Evolutionary conservation across 2,113 vertebrate species (phyloP), one percentile per base, ranked within the genome.

Genomic region (Carettochelys insculpta): DNA sequence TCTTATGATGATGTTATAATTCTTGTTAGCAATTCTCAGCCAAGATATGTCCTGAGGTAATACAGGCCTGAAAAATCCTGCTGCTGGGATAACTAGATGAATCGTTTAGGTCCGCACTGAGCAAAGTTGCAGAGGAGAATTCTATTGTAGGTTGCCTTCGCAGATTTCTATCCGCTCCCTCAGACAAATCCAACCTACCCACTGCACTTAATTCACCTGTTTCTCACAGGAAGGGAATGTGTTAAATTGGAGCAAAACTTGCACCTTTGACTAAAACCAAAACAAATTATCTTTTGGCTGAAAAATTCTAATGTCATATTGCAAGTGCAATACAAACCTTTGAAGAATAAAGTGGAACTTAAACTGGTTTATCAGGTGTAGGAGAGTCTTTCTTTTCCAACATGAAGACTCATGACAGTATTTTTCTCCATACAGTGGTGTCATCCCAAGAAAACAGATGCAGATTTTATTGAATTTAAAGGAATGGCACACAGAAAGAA

Each of bases 81-180:
- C 51, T 73, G 68, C 20, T 77, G 0, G 1, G 80, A 50, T 56
- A 52, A 50, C 29, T 20, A 51, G 38, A 25, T n/a, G 3, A 4
- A 19, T 7, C 13, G 58, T 31, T 54, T 11, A 14, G 50, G n/a
- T 43, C 68, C 12, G 43, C 12, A 73, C 10, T 73, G 68, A 73
- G 24, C 68, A 43, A 43, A 6, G 12, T 43, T 73, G 11, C 43
- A 19, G 10, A n/a, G 17, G 68, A 73, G 22, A 73, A 24, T 29
- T 0, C 0, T 0, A 0, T 9, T 48, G 83, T 38, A 56, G 71
- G 5, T 56, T n/a, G 77, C 27, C 29, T 77, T 85, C 0, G 0
- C 7, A 53, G 45, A 48, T 24, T 29, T 29, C 22, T 78, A 41
- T 48, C 20, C n/a, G 3, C 20, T 13, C 4, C 2, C 20, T 13